These are phyloP conservation scores for Nyctalus aviator DNA, from an alignment of 2,797 vertebrate species.

Conservation along the genomic window DNA sequence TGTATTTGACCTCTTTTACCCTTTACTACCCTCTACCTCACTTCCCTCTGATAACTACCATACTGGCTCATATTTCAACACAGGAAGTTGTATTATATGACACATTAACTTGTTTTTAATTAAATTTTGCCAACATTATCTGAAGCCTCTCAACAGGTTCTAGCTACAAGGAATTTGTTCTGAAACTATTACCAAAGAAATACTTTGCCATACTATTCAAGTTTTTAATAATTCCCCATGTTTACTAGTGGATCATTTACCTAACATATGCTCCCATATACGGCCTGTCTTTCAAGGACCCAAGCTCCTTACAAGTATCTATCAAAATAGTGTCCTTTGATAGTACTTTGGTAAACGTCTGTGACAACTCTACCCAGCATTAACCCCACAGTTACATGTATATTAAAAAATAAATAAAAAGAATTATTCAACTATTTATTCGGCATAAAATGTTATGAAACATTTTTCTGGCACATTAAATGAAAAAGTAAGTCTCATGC, in stretches of 20 bases:
- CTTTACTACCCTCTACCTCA: background rate
- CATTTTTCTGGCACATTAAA: slow-evolving; percentile 66
- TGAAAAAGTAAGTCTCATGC: slow-evolving; percentile 43
- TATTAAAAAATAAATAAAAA: background rate
- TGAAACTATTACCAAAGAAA: background rate
- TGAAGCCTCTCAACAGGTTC: background rate
- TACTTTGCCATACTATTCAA: background rate
- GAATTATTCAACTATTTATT: background rate
- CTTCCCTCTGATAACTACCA: background rate
- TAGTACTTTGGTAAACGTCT: background rate
- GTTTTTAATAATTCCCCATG: background rate
- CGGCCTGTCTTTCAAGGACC: background rate
- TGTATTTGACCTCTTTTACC: background rate
- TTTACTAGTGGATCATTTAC: background rate
- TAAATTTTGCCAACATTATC: background rate
- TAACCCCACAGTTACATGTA: background rate
- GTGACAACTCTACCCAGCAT: slow-evolving; percentile 29
- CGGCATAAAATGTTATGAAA: background rate
- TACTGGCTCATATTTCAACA: slow-evolving; percentile 27
- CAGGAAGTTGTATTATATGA: background rate
- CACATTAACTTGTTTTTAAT: background rate
- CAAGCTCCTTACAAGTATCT: slow-evolving; percentile 3
- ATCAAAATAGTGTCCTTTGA: background rate
- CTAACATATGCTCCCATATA: background rate
- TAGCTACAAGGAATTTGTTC: background rate